These are phyloP conservation scores for Rhodinocichla rosea DNA, from an alignment of 2,113 vertebrate genomes.

Conservation along the genomic window DNA sequence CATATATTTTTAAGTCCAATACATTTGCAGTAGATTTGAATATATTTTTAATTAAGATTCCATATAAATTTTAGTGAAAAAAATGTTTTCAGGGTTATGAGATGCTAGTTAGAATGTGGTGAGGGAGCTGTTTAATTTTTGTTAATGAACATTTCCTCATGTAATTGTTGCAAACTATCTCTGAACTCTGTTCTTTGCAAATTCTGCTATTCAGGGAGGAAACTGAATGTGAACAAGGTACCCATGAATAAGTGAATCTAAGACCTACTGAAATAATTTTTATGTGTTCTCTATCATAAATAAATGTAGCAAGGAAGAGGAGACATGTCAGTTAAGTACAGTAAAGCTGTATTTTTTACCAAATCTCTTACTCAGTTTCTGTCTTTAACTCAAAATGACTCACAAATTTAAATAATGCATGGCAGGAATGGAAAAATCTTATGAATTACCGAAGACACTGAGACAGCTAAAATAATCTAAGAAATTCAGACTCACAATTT, in stretches of 20 bases:
- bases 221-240: slow-evolving; percentile 36
- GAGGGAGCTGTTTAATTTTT: neutral
- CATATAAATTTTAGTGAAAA: neutral
- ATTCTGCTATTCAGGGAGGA: slow-evolving; percentile 30
- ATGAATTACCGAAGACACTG: neutral
- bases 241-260: neutral
- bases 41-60: neutral
- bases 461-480: neutral
- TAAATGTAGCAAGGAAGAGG: slow-evolving; percentile 12
- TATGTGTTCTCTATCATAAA: slow-evolving; percentile 58
- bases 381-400: slow-evolving; percentile 24
- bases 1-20: neutral
- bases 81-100: neutral
- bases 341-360: neutral
- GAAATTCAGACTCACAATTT: neutral
- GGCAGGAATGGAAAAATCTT: slow-evolving; percentile 12
- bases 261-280: slow-evolving; percentile 45
- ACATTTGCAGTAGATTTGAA: neutral
- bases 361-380: neutral
- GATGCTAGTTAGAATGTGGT: neutral
- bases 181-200: slow-evolving; percentile 29
- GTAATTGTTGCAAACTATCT: slow-evolving; percentile 45
- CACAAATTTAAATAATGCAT: slow-evolving; percentile 52
- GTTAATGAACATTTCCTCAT: neutral
- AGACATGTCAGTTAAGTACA: slow-evolving; percentile 25